Base-by-base conservation (phyloP, 2,888 invertebrate species). In the Drosophila prolongata region DNA sequence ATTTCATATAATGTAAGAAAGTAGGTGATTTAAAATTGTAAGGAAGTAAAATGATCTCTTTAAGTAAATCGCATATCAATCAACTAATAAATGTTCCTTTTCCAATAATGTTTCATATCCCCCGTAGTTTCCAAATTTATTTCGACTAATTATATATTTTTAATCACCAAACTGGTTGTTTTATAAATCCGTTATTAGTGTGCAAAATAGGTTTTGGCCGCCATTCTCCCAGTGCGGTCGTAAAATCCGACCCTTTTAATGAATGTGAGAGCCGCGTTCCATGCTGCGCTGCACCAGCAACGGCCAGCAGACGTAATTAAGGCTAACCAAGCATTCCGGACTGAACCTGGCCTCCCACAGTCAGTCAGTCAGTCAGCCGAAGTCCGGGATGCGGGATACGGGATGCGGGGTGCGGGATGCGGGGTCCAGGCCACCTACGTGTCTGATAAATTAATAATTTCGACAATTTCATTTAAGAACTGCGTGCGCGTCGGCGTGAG, bases 371-470 rank as follows among this genome's bases (percentile, higher is more conserved):
- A 42, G 59, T 19, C 38, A 13, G 43, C 13, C 34, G 16, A 30
- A 6, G 55, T 40, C 10, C 9, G 40, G n/a, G 27, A 24, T 44
- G 13, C 10, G 16, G 16, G 27, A 24, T 44, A 6, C 10, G 16
- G 16, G 42, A 9, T 4, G 2, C 19, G 43, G 19, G 19, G 13
- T 6, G 1, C 40, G 14, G 40, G 14, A 14, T 14, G 1, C 42
- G 27, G 24, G 19, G 52, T 43, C 14, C 14, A 35, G 19, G 37
- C 62, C 42, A 42, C 56, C 42, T 52, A 56, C 55, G 66, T 59
- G 59, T 72, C 71, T 74, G 74, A 85, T 85, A 80, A 88, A 86
- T 86, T 78, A 76, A 78, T 82, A 85, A 85, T 76, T 84, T 81
- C 56, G 75, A 81, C 73, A 81, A 81, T 76, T 85, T 72, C 67